phyloP scores from a whole-genome alignment of 2,888 invertebrate genomes.

The Opisthograptis luteolata region DNA sequence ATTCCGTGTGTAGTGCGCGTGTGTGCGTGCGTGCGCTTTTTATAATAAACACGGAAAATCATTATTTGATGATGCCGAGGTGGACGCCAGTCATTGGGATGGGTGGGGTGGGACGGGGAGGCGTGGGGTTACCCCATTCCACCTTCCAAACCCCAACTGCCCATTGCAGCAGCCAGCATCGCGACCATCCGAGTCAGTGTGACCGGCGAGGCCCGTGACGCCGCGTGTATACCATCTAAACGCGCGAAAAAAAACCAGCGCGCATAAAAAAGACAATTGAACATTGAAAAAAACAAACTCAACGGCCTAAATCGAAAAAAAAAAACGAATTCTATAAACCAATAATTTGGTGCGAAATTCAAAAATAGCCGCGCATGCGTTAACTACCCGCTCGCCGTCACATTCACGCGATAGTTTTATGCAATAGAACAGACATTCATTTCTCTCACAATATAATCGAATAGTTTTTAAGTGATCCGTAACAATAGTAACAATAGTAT shows the following conservation, averaged over 20 bases:
- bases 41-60: slow-evolving; percentile 81
- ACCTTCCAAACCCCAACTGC: slow-evolving; percentile 47
- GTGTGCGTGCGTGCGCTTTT: slow-evolving; percentile 50
- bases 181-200: slow-evolving; percentile 79
- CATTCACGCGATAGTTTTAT: slow-evolving; percentile 81
- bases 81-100: slow-evolving; percentile 70
- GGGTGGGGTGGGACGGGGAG: slow-evolving; percentile 52
- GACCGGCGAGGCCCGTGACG: slow-evolving; percentile 78
- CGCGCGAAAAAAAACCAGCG: slow-evolving; percentile 63
- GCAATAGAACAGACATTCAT: slow-evolving; percentile 79
- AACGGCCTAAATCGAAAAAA: slow-evolving; percentile 58
- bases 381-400: slow-evolving; percentile 73
- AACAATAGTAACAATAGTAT: slow-evolving; percentile 64
- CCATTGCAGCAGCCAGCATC: slow-evolving; percentile 74
- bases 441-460: slow-evolving; percentile 69
- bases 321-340: slow-evolving; percentile 73
- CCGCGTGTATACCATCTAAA: slow-evolving; percentile 81
- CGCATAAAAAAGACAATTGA: slow-evolving; percentile 42
- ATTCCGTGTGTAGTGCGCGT: slow-evolving; percentile 30
- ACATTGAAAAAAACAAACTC: slow-evolving; percentile 41
- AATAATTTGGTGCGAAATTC: slow-evolving; percentile 67
- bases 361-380: slow-evolving; percentile 81
- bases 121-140: slow-evolving; percentile 59
- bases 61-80: slow-evolving; percentile 83
- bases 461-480: slow-evolving; percentile 81